A percentile compares a stretch with the other conserved stretches of the same genome.
These are phyloP conservation scores for Rhinoraja longicauda DNA, from an alignment of 2,797 vertebrate species.

Conservation along the genomic window DNA sequence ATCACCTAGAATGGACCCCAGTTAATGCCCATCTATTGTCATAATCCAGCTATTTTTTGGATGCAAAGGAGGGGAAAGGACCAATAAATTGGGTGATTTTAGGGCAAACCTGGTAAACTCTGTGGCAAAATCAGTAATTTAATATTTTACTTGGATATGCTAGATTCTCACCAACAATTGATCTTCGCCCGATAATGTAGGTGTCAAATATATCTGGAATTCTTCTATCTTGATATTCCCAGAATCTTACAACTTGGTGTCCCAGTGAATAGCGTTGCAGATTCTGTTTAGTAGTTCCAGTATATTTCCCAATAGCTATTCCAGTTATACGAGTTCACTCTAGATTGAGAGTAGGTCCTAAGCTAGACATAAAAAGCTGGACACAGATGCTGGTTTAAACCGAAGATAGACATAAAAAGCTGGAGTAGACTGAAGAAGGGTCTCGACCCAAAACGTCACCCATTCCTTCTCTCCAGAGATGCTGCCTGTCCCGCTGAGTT, in stretches of 20 bases:
- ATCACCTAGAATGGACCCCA: not conserved
- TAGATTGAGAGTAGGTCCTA: not conserved
- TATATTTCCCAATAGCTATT: not conserved
- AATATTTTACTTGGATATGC: not conserved
- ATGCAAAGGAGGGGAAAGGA: too few relatives aligned
- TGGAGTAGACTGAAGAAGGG: too few relatives aligned
- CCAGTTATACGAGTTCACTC: too few relatives aligned
- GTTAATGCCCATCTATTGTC: not conserved
- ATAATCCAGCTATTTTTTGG: not conserved
- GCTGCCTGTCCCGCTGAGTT: too few relatives aligned
- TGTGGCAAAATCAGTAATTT: not conserved
- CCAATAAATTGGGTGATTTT: not conserved
- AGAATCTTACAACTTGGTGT: not conserved
- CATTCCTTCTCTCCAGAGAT: too few relatives aligned
- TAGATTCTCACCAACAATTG: not conserved
- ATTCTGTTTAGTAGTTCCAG: too few relatives aligned
- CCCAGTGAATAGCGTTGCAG: not conserved
- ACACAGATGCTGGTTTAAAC: too few relatives aligned
- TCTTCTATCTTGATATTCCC: not conserved
- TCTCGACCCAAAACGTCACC: too few relatives aligned
- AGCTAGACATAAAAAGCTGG: too few relatives aligned
- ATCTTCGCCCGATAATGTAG: not conserved
- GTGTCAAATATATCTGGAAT: not conserved
- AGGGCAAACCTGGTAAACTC: not conserved
- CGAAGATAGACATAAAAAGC: too few relatives aligned